Base-by-base conservation (phyloP, 2,113 vertebrate species). In the Muntiacus reevesi region DNA sequence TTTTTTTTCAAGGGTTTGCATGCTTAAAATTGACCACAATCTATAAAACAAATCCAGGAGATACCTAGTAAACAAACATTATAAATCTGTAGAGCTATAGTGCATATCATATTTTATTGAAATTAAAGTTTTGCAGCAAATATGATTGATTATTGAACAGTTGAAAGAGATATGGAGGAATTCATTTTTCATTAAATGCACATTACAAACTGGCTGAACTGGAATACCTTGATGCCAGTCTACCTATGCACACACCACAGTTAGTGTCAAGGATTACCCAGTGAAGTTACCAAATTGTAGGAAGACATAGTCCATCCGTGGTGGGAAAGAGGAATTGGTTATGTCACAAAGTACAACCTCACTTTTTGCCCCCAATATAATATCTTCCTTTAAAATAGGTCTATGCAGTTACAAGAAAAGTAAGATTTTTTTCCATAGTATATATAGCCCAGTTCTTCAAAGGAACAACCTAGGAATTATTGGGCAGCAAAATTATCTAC, bases 51-150 rank as follows among this genome's bases (percentile, higher is more conserved):
- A 94, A 82, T 78, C 19, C 36, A 78, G 33, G 3, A 13, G 82
- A 43, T 87, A 93, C 7, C 36, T 59, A 47, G 9, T 92, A 90
- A 97, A 94, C 47, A 94, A 59, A 93, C 5, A 86, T 79, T 95
- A 85, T 87, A 91, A 94, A 83, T 89, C 8, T 87, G 19, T 88
- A 55, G 78, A 43, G 87, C n/a, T 93, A 97, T 16, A 11, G 6
- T 55, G 54, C 95, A 88, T 79, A 97, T 82, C 47, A 52, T 95
- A 89, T 97, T 98, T 98, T 98, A 98, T 98, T 98, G 96, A 98
- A 98, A 98, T 98, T 98, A 98, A 98, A 96, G 89, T 94, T 97
- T 98, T 98, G 89, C 64, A 98, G 90, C 92, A 98, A 98, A 97
- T 89, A 83, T 95, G 98, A 97, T 98, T 98, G 97, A 98, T 97